phyloP scores from a whole-genome alignment of 2,888 invertebrate species.

The Therioaphis trifolii region DNA sequence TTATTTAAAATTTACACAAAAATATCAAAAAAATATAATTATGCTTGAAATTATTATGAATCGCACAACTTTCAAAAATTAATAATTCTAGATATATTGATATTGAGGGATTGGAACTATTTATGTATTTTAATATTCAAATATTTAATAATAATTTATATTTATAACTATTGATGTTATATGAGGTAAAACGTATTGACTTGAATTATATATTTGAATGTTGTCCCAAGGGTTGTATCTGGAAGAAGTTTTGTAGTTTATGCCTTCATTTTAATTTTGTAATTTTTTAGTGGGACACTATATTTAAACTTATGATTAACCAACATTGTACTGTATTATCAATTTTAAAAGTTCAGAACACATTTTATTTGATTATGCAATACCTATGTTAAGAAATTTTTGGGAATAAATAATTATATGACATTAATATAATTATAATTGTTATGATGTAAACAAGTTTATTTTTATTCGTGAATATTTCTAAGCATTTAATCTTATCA shows the following conservation, averaged over 20 bases:
- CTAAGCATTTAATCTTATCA: background rate
- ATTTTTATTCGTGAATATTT: background rate
- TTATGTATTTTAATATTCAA: slow-evolving; percentile 8
- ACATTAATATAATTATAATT: background rate
- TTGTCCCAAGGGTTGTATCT: background rate
- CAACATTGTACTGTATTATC: slow-evolving; percentile 1
- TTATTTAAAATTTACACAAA: background rate
- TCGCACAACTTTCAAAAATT: slow-evolving; percentile 13
- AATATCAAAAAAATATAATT: background rate
- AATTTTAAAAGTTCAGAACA: background rate
- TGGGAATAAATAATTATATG: slow-evolving; percentile 31
- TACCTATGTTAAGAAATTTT: slow-evolving; percentile 30
- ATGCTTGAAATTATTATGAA: background rate
- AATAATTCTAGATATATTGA: background rate
- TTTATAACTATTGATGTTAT: background rate
- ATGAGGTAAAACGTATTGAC: background rate
- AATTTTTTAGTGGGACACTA: background rate
- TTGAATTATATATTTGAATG: background rate
- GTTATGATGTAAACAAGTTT: background rate
- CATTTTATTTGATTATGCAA: slow-evolving; percentile 22
- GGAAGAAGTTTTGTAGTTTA: background rate
- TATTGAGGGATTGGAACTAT: slow-evolving; percentile 39
- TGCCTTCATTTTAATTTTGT: no score
- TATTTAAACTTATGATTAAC: background rate
- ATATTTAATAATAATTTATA: background rate